Evolutionary conservation across 2,888 invertebrate genomes (phyloP), one percentile per base, ranked within the genome.

Genomic region (Nebria salina): DNA sequence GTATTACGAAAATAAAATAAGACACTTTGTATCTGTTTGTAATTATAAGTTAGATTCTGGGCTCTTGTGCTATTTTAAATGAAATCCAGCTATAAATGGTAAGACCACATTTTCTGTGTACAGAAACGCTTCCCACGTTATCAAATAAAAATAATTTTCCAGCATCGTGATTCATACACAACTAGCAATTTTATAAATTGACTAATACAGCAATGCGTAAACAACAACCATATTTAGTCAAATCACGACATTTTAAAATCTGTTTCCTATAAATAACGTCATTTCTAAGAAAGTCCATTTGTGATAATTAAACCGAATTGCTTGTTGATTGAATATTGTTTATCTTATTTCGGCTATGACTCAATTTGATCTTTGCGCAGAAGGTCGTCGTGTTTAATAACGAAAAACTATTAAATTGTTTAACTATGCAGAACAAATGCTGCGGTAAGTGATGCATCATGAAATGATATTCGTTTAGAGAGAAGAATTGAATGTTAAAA

Each of bases 181-280:
- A 54, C 54, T 54, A 54, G 54, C 54, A 54, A 54, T 54, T 8
- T 54, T 54, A 13, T 54, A 54, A 54, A 54, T 54, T 54, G 8
- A 54, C 54, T 54, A 54, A 54, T 54, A 7, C 54, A 54, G 54
- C 8, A 54, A 54, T 54, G 54, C 54, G 13, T 13, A 7, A 54
- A 54, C 54, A 54, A 54, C 54, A 54, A 7, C 54, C 13, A 54
- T 54, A 54, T 54, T 54, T 54, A 54, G 54, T 54, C 8, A 54
- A 54, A 54, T 54, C 54, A 54, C 13, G 2, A 54, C 13, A 54
- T 54, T 54, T 54, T 3, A 42, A 34, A 72, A 26, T 41, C 25
- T 72, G 72, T 72, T 72, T 72, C 72, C 72, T n/a, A 72, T 34
- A 34, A 34, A 5, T 41, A 41, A 72, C 72, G 72, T 41, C 34